Conservation (phyloP, 2,888 invertebrate species). For the Tuta absoluta region DNA sequence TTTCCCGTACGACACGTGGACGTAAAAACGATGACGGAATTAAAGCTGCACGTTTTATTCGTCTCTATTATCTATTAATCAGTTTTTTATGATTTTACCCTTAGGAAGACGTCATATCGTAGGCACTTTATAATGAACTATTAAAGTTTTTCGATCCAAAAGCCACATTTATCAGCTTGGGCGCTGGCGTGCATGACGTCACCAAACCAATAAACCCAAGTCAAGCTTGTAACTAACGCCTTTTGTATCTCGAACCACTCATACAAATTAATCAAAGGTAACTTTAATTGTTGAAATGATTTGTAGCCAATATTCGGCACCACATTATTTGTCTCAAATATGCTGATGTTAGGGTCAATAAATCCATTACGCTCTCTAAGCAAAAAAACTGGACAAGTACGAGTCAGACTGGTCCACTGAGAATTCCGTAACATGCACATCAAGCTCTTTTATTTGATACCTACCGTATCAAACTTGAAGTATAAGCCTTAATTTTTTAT, state of each 20-base stretch:
- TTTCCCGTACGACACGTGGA: conserved; percentile 25
- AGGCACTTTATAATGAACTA: too few relatives aligned
- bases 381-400: too few relatives aligned
- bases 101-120: too few relatives aligned
- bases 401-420: too few relatives aligned
- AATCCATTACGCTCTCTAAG: background rate
- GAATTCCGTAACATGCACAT: too few relatives aligned
- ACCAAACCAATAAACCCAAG: conserved; percentile 43
- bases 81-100: too few relatives aligned
- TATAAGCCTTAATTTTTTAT: too few relatives aligned
- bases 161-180: conserved; percentile 23
- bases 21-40: conserved; percentile 9
- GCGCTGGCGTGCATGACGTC: conserved; percentile 48
- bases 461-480: too few relatives aligned
- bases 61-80: too few relatives aligned
- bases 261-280: conserved; percentile 49
- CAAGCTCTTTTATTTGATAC: too few relatives aligned
- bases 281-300: conserved; percentile 52
- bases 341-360: conserved; percentile 14
- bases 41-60: background rate
- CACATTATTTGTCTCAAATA: conserved; percentile 24
- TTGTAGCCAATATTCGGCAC: conserved; percentile 41
- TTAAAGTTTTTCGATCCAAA: too few relatives aligned
- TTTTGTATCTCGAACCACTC: conserved; percentile 17
- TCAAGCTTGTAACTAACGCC: conserved; percentile 25